These are phyloP conservation scores for Galemys pyrenaicus DNA, from an alignment of 2,113 vertebrate species.

Conservation along the genomic window DNA sequence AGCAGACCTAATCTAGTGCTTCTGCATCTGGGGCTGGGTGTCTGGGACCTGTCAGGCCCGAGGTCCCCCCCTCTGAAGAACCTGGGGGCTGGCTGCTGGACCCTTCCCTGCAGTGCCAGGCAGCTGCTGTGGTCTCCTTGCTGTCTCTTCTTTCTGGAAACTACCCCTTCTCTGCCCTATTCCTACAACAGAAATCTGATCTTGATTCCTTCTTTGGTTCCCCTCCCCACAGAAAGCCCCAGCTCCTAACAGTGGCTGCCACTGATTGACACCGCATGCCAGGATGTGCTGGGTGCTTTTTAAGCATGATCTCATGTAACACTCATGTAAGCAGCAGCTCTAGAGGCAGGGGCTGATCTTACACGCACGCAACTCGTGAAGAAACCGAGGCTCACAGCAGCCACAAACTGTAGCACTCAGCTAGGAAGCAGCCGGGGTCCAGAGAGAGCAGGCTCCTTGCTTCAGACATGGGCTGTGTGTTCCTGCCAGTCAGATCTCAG, in stretches of 20 bases:
- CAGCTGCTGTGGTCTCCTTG: background rate
- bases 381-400: background rate
- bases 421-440: background rate
- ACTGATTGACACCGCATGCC: background rate
- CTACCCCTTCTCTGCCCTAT: background rate
- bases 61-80: background rate
- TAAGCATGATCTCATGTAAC: background rate
- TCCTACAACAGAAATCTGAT: background rate
- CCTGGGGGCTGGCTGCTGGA: background rate
- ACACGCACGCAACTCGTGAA: no score
- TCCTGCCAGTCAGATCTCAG: slow-evolving; percentile 9
- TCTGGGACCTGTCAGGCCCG: background rate
- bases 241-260: background rate
- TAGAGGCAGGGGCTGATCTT: background rate
- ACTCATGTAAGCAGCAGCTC: background rate
- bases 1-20: background rate
- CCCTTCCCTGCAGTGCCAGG: background rate
- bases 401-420: background rate
- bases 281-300: background rate
- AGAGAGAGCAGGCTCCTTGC: background rate
- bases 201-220: background rate
- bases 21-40: background rate
- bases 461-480: background rate
- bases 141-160: background rate
- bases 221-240: background rate